Percentiles rank a stretch among this genome's conserved stretches.
Conservation (phyloP, 2,797 vertebrate species). For the Podarcis lilfordi region DNA sequence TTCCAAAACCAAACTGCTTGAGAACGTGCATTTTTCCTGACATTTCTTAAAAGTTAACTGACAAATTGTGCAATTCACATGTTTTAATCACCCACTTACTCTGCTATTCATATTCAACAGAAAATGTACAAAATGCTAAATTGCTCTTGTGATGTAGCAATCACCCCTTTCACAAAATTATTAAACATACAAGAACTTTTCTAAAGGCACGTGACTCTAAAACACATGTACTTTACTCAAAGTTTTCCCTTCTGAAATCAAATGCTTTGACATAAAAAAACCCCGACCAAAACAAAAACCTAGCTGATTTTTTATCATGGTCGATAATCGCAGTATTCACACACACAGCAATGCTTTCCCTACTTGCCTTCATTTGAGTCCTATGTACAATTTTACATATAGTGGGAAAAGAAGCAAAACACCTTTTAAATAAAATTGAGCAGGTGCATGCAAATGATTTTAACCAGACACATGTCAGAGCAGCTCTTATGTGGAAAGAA, state of each 20-base stretch:
- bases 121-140: not conserved
- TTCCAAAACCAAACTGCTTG: not conserved
- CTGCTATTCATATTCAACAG: constrained; percentile 28
- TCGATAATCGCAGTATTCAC: constrained; percentile 55
- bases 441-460: constrained; percentile 6
- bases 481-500: not conserved
- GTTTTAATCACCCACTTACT: constrained; percentile 38
- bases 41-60: not conserved
- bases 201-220: constrained; percentile 29
- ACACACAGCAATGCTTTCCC: constrained; percentile 19
- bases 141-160: constrained; percentile 10
- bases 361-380: constrained; percentile 9
- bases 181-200: constrained; percentile 38
- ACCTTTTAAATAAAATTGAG: constrained; percentile 19
- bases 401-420: not conserved
- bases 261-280: constrained; percentile 45
- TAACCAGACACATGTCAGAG: not conserved
- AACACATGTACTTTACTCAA: constrained; percentile 26
- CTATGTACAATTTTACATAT: not conserved
- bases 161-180: constrained; percentile 41
- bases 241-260: constrained; percentile 47
- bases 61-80: constrained; percentile 30
- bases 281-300: not conserved
- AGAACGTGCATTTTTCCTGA: constrained; percentile 9
- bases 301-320: not conserved